These are phyloP conservation scores for Onychostoma macrolepis DNA, from an alignment of 2,113 vertebrate species.

Conservation along the genomic window DNA sequence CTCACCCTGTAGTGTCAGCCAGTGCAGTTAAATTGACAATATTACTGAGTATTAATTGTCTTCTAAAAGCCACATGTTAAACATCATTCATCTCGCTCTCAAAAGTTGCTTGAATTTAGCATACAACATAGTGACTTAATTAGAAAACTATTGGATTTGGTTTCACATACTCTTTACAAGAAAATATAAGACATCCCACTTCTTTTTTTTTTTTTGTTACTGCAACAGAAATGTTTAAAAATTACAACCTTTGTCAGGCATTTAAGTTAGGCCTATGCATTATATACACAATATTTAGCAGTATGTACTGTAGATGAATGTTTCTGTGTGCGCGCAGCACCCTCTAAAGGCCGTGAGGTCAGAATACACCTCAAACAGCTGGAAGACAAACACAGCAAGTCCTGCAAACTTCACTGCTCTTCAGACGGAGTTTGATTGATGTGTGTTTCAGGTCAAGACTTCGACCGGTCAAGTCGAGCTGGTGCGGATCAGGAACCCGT, in stretches of 20 bases:
- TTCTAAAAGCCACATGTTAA: neutral
- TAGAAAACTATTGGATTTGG: neutral
- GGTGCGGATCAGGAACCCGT: conserved; percentile 78
- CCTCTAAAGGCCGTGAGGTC: neutral
- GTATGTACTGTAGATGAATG: neutral
- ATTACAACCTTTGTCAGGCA: no score
- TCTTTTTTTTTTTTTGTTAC: no score
- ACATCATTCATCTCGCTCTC: neutral
- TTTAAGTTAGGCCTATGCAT: no score
- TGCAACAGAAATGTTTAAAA: no score
- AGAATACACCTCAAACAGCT: neutral
- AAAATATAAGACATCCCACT: neutral
- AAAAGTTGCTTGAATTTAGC: neutral
- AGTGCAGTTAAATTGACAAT: neutral
- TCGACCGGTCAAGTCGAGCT: conserved; percentile 52
- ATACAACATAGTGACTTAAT: neutral
- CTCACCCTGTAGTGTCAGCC: no score
- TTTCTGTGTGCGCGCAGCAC: neutral
- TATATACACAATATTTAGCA: no score
- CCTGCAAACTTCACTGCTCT: neutral
- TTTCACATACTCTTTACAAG: neutral
- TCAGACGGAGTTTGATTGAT: neutral
- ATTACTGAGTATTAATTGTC: neutral
- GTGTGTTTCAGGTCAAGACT: conserved; percentile 67
- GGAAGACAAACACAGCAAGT: neutral